Percentiles rank a stretch among this genome's conserved stretches.
Evolutionary conservation across 2,113 vertebrate genomes (phyloP).

Genomic region (Naja naja): DNA sequence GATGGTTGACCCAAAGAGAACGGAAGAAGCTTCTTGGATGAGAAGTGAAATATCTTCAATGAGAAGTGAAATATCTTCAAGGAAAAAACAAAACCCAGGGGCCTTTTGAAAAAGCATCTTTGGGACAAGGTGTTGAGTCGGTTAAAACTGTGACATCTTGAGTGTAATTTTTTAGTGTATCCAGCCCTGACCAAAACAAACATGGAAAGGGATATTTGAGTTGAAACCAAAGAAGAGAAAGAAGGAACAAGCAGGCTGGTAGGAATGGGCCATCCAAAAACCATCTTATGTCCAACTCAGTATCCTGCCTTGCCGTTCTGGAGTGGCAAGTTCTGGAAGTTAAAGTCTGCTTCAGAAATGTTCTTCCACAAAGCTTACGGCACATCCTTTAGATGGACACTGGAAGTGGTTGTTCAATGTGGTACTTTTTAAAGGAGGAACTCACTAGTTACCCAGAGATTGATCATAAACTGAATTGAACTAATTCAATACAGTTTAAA

Average conservation of each 20-base stretch:
- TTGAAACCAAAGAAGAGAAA: not conserved
- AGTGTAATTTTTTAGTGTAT: not conserved
- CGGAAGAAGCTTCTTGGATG: not conserved
- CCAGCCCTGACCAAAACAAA: not conserved
- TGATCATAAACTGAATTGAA: no score
- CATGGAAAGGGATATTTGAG: no score
- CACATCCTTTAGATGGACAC: no score
- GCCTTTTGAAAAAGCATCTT: not conserved
- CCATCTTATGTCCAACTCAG: not conserved
- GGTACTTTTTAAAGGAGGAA: no score
- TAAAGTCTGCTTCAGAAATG: no score
- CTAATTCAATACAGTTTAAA: no score
- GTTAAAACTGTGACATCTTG: constrained; percentile 35
- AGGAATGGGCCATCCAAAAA: not conserved
- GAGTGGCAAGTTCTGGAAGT: not conserved
- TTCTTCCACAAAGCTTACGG: no score
- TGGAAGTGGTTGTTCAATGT: no score
- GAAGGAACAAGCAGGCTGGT: not conserved
- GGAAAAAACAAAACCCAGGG: not conserved
- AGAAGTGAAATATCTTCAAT: not conserved
- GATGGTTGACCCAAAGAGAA: no score
- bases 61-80: not conserved
- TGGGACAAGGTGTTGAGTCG: constrained; percentile 28
- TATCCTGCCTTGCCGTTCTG: not conserved
- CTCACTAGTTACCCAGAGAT: no score